Evolutionary conservation across 2,888 invertebrate genomes (phyloP), one percentile per base, ranked within the genome.

Genomic region (Cotesia congregata): DNA sequence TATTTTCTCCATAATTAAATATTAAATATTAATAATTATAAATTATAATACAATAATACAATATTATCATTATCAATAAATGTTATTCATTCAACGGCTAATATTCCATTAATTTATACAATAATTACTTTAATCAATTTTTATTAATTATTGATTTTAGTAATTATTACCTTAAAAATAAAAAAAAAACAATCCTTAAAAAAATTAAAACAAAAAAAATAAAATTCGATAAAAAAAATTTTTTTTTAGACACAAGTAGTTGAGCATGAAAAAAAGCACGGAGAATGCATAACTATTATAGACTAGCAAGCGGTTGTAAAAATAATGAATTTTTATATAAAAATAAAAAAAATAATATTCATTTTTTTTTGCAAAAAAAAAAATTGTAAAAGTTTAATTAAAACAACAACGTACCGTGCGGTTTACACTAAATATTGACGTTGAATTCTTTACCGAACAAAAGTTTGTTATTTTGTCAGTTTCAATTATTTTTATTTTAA

Each of bases 1-100:
- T 78, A 67, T 70, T 77, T 64, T 77, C 67, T 71, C 64, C 9
- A 67, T 67, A 67, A 73, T 76, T 78, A 61, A 74, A 61, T 41
- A 73, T 76, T 78, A 61, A 74, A 61, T 41, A 40, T 38, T 74
- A 12, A 68, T 20, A 5, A 74, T 74, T 40, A 67, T 15, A 67
- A 65, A 60, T 15, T n/a, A 60, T 60, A 60, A 60, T 60, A 60
- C 30, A 30, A 64, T 17, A 9, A 62, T 40, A 39, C n/a, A 6
- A 40, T 50, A 50, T 30, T 17, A 60, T 38, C 7, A n/a, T n/a
- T 38, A 41, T 65, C 30, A 30, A 50, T 50, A 50, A 50, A 50
- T 50, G 12, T 12, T 50, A 50, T 50, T 50, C 12, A 50, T 50
- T 50, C 50, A 50, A 50, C 12, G 50, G 50, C 50, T 12, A 50